A percentile compares a stretch with the other conserved stretches of the same genome.
These are phyloP conservation scores for Halocynthia roretzi DNA, from an alignment of 23 tunicate genomes.

Conservation along the genomic window DNA sequence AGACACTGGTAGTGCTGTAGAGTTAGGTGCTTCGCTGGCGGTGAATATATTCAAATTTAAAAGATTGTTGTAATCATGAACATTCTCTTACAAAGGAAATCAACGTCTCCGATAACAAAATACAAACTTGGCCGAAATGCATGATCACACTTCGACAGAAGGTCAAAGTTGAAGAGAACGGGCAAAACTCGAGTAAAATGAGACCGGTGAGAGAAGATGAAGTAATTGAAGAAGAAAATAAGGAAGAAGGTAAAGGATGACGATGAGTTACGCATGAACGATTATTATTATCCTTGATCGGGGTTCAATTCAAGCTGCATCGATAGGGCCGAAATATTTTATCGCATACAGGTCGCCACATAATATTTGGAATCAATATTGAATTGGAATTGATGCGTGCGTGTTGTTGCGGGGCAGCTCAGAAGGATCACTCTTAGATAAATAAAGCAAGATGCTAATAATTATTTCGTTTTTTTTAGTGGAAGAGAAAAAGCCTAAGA, in stretches of 20 bases:
- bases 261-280: not conserved
- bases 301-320: not conserved
- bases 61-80: not conserved
- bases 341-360: too few species aligned
- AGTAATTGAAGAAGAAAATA: constrained; percentile 11
- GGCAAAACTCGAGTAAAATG: constrained; percentile 46
- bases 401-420: too few species aligned
- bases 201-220: constrained; percentile 57
- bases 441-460: too few species aligned
- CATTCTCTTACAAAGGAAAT: constrained; percentile 28
- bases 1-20: not conserved
- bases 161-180: constrained; percentile 45
- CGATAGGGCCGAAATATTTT: not conserved
- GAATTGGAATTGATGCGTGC: too few species aligned
- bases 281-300: not conserved
- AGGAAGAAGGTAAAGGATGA: constrained; percentile 27
- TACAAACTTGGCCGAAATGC: constrained; percentile 61
- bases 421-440: too few species aligned
- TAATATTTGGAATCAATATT: too few species aligned
- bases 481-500: constrained; percentile 18
- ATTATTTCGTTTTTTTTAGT: not conserved
- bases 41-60: not conserved
- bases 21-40: not conserved
- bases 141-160: constrained; percentile 45
- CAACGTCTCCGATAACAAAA: constrained; percentile 71